Percentiles rank a stretch among this genome's conserved stretches.
Evolutionary conservation across 1,140 invertebrate genomes (phyloP).

Genomic region (Heterodera schachtii): DNA sequence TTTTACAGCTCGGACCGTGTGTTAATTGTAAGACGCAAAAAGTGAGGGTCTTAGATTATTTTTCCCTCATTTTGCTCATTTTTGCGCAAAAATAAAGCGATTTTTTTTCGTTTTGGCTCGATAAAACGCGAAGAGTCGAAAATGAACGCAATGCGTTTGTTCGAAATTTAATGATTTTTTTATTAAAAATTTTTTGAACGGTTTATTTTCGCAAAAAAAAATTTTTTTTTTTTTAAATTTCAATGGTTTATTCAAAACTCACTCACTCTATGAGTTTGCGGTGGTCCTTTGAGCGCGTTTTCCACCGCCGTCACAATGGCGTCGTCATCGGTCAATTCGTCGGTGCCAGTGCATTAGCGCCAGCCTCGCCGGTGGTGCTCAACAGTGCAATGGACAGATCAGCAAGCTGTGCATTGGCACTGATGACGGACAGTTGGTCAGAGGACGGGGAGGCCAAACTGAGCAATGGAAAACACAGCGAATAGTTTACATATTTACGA

Average conservation of each 20-base stretch:
- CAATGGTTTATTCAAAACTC: too few species aligned
- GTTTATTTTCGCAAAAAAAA: background rate
- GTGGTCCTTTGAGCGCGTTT: background rate
- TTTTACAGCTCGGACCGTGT: too few species aligned
- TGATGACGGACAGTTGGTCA: conserved; percentile 1
- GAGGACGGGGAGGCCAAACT: background rate
- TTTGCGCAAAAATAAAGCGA: too few species aligned
- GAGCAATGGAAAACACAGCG: too few species aligned
- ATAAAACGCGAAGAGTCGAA: conserved; percentile 92
- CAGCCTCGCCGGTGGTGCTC: conserved; percentile 34
- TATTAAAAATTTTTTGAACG: too few species aligned
- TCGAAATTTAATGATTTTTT: background rate
- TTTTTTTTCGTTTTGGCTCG: too few species aligned
- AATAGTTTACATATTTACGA: too few species aligned
- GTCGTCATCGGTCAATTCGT: conserved; percentile 44
- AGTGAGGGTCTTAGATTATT: too few species aligned
- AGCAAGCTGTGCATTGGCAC: conserved; percentile 24
- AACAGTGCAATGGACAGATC: conserved; percentile 23
- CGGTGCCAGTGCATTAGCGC: conserved; percentile 12
- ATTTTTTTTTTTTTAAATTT: too few species aligned
- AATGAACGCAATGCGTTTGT: conserved; percentile 83
- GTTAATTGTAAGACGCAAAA: too few species aligned
- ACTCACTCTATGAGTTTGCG: background rate
- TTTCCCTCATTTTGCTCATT: too few species aligned
- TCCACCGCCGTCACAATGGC: conserved; percentile 40